Conservation (phyloP, 1,140 invertebrate species). For the Nasonia giraulti region DNA sequence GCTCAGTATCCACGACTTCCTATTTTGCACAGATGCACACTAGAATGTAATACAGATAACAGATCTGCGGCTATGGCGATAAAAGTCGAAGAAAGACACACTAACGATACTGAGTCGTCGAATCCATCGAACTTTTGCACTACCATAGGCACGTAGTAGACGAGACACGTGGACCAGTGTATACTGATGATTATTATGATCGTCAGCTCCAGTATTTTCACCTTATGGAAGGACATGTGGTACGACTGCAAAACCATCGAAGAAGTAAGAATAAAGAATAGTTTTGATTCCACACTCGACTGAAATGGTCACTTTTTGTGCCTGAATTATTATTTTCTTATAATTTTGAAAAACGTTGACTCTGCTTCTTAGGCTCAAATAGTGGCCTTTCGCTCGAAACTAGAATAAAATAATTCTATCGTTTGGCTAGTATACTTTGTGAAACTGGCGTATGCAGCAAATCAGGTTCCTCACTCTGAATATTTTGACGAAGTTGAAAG, state of each 20-base stretch:
- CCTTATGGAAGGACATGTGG: conserved; percentile 56
- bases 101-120: not conserved
- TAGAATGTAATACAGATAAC: too few relatives aligned
- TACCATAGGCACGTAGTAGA: conserved; percentile 63
- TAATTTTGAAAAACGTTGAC: too few relatives aligned
- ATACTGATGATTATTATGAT: conserved; percentile 57
- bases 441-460: conserved; percentile 56
- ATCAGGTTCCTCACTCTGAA: conserved; percentile 61
- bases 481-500: conserved; percentile 64
- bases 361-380: too few relatives aligned
- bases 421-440: conserved; percentile 52
- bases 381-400: too few relatives aligned
- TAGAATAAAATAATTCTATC: too few relatives aligned
- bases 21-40: not conserved
- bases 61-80: too few relatives aligned
- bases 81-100: too few relatives aligned
- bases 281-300: too few relatives aligned
- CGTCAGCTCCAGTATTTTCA: conserved; percentile 60
- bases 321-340: too few relatives aligned
- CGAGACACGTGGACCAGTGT: conserved; percentile 67
- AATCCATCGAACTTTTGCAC: conserved; percentile 21
- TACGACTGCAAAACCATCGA: conserved; percentile 57
- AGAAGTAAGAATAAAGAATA: too few relatives aligned
- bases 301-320: too few relatives aligned
- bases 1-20: conserved; percentile 66